Base-by-base conservation (phyloP, 2,888 invertebrate species). In the Nomada flava region DNA sequence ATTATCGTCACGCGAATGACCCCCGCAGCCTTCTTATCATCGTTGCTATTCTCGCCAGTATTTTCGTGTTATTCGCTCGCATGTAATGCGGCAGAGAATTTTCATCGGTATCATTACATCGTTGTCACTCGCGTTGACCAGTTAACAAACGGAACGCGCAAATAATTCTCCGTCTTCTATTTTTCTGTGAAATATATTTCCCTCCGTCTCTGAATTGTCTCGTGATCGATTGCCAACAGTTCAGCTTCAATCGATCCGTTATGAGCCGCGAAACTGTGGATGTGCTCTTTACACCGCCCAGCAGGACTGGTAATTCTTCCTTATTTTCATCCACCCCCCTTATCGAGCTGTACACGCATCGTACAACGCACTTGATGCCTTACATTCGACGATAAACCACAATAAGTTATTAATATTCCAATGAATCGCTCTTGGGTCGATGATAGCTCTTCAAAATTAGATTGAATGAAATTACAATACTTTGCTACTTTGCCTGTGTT, bases 21-120 rank as follows among this genome's bases (percentile, higher is more conserved):
- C 88, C 77, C 64, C 70, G 81, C 74, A 70, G 76, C 69, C 77
- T 73, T 63, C 79, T 87, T 89, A 89, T 87, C 89, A n/a, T 60
- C 29, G 18, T 55, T 53, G 71, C 67, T 79, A 72, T 86, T 82
- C 79, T 78, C 83, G 74, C 79, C 67, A 26, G 75, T 65, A 50
- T 70, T 75, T 77, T 73, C 71, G 42, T 73, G 77, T 63, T 76
- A 64, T 84, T 86, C 74, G 76, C 62, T 57, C 63, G 11, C 29
- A 36, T 62, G 26, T 42, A 29, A 60, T 52, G 47, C 26, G 64
- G 15, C 57, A 72, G 67, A 83, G 76, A 87, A 78, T 64, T 44
- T 57, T 62, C 64, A 59, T 70, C 52, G 29, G 11, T 9, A n/a
- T 84, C 87, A 83, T 75, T 80, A 50, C 44, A 29, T 55, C 65